These are phyloP conservation scores for Syrphus vitripennis DNA, from an alignment of 2,888 invertebrate species.

Conservation along the genomic window DNA sequence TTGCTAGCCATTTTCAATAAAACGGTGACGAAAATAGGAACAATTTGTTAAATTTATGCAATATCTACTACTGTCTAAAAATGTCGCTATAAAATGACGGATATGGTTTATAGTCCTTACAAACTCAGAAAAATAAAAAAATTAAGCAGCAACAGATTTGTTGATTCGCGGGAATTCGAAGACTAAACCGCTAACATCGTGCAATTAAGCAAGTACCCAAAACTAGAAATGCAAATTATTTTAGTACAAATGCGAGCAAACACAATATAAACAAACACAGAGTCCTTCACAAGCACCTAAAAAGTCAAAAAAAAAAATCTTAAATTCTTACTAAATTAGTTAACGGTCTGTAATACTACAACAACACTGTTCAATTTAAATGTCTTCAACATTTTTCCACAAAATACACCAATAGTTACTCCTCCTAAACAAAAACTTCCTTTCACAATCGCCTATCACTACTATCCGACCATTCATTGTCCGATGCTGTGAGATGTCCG, in stretches of 20 bases:
- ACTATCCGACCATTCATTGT: constrained; percentile 79
- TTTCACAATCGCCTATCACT: constrained; percentile 79
- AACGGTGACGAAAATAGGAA: no score
- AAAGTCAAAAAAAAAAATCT: not conserved
- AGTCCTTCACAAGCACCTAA: not conserved
- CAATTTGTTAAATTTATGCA: no score
- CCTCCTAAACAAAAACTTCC: constrained; percentile 79
- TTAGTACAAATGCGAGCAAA: not conserved
- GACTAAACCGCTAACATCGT: no score
- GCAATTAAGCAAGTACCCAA: no score
- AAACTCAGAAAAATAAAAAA: no score
- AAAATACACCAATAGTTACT: not conserved
- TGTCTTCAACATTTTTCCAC: not conserved
- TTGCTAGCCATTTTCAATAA: no score
- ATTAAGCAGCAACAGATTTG: no score
- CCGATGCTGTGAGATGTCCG: constrained; percentile 68
- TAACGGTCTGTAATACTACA: constrained; percentile 41
- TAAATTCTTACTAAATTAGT: constrained; percentile 11
- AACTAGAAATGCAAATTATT: no score
- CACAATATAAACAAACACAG: not conserved
- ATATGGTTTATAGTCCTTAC: no score
- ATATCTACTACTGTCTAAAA: no score
- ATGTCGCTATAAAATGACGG: no score
- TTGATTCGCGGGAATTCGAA: no score
- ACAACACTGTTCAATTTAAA: constrained; percentile 17